These are phyloP conservation scores for Mesocentrotus franciscanus DNA, from an alignment of 53 echinoderm and acorn worm genomes.

Conservation along the genomic window DNA sequence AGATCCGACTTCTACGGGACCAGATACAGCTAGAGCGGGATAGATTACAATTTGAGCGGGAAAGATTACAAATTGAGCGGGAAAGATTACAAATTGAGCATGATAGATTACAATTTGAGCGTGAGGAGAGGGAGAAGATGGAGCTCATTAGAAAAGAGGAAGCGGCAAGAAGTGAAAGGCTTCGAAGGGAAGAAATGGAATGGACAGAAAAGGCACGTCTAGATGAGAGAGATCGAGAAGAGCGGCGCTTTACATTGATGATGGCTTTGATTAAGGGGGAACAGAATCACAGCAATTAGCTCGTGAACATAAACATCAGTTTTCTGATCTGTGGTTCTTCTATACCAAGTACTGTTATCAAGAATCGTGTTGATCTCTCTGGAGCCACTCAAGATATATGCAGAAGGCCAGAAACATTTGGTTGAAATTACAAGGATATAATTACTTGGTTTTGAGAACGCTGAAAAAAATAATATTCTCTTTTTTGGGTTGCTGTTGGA, in stretches of 20 bases:
- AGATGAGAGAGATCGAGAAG: constrained; percentile 47
- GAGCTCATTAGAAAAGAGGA: constrained; percentile 1
- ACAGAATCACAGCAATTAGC: constrained; percentile 1
- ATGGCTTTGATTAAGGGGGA: constrained; percentile 26
- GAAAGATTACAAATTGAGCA: too few species aligned
- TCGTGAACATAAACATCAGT: not conserved
- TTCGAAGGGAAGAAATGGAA: constrained; percentile 36
- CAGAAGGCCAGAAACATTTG: too few species aligned
- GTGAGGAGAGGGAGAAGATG: constrained; percentile 27
- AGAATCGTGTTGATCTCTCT: too few species aligned
- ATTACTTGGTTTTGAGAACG: too few species aligned
- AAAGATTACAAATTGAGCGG: too few species aligned
- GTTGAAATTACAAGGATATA: too few species aligned
- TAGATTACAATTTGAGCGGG: constrained; percentile 33
- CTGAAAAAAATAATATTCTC: too few species aligned
- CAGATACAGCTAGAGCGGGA: constrained; percentile 41
- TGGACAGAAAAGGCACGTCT: constrained; percentile 25
- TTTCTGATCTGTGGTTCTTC: not conserved
- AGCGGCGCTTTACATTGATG: constrained; percentile 19
- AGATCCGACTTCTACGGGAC: constrained; percentile 25
- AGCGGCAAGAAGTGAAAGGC: not conserved
- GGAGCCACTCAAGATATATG: too few species aligned
- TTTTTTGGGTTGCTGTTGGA: too few species aligned
- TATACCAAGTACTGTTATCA: not conserved
- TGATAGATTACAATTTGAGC: constrained; percentile 38